Base-by-base conservation (phyloP, 2,888 invertebrate species). In the Lysandra bellargus region DNA sequence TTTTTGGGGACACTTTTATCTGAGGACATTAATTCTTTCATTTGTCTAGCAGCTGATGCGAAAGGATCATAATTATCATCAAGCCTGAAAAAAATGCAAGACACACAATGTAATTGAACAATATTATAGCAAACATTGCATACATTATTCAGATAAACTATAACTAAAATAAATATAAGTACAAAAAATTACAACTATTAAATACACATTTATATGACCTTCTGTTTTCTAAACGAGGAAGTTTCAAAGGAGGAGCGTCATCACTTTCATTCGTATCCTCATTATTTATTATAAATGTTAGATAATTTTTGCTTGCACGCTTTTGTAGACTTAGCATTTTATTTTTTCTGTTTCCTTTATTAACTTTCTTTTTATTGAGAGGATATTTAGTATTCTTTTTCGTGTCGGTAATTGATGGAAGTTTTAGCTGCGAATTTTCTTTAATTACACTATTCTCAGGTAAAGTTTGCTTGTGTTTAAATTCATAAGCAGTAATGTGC, bases 21-120 rank as follows among this genome's bases (percentile, higher is more conserved):
- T 81, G 96, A 96, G 78, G 96, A 96, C 91, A 97, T 96, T 60
- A 98, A 95, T 87, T 98, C 97, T 91, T 97, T 96, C 93, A 98
- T 96, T 92, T 98, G 98, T 83, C 96, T 96, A 91, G 97, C 97
- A 77, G 98, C 98, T 83, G 96, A 96, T 83, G 96, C 91, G 90
- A 97, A 97, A 78, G 98, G 98, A 90, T 98, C 97, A 91, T 97
- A 97, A 85, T 91, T 95, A 85, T 95, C 95, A 84, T 94, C 94
- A 83, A 92, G 85, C 87, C 95, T 95, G 93, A 85, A 92, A 93
- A 84, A 83, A 83, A 82, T 83, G 82, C 80, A 37, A 81, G 76
- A 37, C 44, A 14, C 73, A 40, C 78, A 69, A n/a, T 40, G 23
- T 74, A 74, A 74, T 17, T 40, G 74, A 30, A 74, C 9, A 74